Percentiles rank a stretch among this genome's conserved stretches.
phyloP scores from a whole-genome alignment of 2,113 vertebrate genomes.

The Thomomys bottae region DNA sequence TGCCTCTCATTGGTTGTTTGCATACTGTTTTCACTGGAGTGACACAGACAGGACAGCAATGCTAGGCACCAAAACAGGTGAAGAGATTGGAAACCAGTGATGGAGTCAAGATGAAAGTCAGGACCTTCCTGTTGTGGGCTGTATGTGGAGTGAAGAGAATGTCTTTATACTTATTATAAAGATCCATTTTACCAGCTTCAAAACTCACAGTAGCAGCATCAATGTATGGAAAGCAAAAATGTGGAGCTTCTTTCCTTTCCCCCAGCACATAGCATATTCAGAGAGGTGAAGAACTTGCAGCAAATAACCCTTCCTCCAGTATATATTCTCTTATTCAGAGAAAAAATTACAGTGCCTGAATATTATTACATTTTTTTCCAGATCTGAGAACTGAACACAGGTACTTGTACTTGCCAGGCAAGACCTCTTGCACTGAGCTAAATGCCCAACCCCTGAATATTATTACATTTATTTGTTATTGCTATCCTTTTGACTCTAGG shows the following conservation, averaged over 20 bases:
- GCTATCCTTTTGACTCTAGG: not conserved
- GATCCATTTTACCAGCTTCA: not conserved
- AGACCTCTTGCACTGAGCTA: too few species aligned
- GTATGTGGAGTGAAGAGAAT: not conserved
- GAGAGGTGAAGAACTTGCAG: not conserved
- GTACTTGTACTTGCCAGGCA: too few species aligned
- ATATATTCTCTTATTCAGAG: not conserved
- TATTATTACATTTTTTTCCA: not conserved
- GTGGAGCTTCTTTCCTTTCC: not conserved
- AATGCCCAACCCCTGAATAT: not conserved
- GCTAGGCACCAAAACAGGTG: not conserved
- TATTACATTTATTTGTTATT: not conserved
- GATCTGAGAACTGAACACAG: too few species aligned
- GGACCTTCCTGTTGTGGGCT: not conserved
- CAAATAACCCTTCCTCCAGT: not conserved
- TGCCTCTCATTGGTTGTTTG: not conserved
- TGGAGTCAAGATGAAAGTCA: not conserved
- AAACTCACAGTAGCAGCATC: not conserved
- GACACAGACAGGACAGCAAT: not conserved
- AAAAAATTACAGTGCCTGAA: not conserved
- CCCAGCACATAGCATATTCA: rapidly evolving
- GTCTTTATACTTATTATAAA: not conserved
- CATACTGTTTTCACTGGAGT: not conserved
- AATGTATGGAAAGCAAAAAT: not conserved
- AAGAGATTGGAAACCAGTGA: not conserved